Conservation (phyloP, 2,113 vertebrate species). For the Nerophis ophidion region DNA sequence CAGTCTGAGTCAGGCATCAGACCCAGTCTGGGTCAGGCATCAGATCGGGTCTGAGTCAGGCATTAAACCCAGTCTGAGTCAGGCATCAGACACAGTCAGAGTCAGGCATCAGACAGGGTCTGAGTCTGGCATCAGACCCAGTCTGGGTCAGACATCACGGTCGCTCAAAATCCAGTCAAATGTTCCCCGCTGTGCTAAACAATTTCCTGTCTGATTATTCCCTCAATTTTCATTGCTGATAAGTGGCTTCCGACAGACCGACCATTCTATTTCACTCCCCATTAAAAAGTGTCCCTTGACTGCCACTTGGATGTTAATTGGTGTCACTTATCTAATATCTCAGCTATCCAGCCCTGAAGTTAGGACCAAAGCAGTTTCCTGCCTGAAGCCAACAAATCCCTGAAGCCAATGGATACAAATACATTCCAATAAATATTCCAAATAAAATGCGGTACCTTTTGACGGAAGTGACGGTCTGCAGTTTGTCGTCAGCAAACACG, state of each 20-base stretch:
- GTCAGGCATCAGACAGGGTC: neutral
- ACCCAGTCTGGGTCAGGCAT: constrained; percentile 2
- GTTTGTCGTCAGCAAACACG: constrained; percentile 84
- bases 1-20: neutral
- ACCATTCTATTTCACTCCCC: constrained; percentile 38
- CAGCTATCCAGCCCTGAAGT: constrained; percentile 23
- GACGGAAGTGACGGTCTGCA: constrained; percentile 78
- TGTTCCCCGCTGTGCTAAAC: constrained; percentile 20
- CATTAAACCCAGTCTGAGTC: constrained; percentile 1
- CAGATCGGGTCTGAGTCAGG: neutral
- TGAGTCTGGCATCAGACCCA: neutral
- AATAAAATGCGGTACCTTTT: constrained; percentile 78
- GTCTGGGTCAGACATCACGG: neutral
- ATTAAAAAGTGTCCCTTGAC: constrained; percentile 38
- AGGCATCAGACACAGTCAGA: constrained; percentile 1
- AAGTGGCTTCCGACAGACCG: constrained; percentile 44
- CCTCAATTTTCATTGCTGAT: constrained; percentile 39
- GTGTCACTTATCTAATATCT: constrained; percentile 50
- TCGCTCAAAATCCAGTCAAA: neutral
- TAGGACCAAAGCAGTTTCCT: constrained; percentile 18
- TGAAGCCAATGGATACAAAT: neutral
- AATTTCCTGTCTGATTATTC: constrained; percentile 32
- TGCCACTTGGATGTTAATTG: constrained; percentile 46
- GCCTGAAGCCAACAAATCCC: neutral
- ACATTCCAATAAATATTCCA: neutral